These are phyloP conservation scores for Hyppa rectilinea DNA, from an alignment of 2,888 invertebrate genomes.

Conservation along the genomic window DNA sequence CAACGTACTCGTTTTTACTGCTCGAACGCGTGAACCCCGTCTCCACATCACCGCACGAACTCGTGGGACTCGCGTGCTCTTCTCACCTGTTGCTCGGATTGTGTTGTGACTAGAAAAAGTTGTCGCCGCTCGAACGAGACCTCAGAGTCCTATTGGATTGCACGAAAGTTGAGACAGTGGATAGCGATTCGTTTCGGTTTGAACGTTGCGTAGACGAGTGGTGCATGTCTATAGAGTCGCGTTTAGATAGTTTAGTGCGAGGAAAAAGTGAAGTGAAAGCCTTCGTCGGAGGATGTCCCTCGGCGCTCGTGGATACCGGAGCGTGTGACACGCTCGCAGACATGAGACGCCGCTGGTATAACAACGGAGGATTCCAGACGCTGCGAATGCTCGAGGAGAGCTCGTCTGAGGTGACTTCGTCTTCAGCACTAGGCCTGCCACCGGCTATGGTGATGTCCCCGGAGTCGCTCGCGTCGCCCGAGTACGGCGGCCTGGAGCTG, in stretches of 20 bases:
- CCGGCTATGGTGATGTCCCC: slow-evolving; percentile 94
- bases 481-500: slow-evolving; percentile 95
- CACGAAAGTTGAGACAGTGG: slow-evolving; percentile 77
- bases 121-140: slow-evolving; percentile 64
- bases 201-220: slow-evolving; percentile 80
- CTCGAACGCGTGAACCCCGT: slow-evolving; percentile 79
- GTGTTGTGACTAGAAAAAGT: slow-evolving; percentile 82
- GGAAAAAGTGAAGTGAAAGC: slow-evolving; percentile 89
- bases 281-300: slow-evolving; percentile 87
- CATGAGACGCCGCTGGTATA: slow-evolving; percentile 95
- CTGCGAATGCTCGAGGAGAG: slow-evolving; percentile 93
- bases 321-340: slow-evolving; percentile 88
- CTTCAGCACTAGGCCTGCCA: slow-evolving; percentile 93
- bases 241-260: slow-evolving; percentile 87
- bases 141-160: slow-evolving; percentile 75
- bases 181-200: slow-evolving; percentile 82
- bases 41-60: slow-evolving; percentile 77
- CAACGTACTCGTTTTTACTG: slow-evolving; percentile 83
- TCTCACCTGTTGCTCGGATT: slow-evolving; percentile 84
- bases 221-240: slow-evolving; percentile 84
- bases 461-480: slow-evolving; percentile 93
- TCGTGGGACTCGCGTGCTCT: slow-evolving; percentile 80
- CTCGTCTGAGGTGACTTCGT: slow-evolving; percentile 94
- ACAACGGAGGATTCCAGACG: slow-evolving; percentile 93
- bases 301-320: slow-evolving; percentile 81